phyloP scores from a whole-genome alignment of 2,888 invertebrate genomes.

The Drosophila gaucha region DNA sequence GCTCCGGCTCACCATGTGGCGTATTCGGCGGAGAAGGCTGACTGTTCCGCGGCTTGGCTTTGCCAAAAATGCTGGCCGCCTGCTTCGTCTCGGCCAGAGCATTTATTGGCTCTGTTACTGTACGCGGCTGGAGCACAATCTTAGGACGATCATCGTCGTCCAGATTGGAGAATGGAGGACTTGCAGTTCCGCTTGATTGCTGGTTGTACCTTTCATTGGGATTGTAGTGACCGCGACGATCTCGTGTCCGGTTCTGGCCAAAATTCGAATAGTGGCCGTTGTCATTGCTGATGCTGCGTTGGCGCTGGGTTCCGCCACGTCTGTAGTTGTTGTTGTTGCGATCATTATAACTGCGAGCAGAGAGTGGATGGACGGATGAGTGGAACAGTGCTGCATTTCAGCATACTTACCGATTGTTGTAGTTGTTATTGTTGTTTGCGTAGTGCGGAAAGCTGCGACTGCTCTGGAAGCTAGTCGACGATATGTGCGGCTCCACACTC shows the following conservation, averaged over 20 bases:
- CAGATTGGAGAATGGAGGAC: constrained; percentile 3
- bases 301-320: constrained; percentile 34
- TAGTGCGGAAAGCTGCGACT: constrained; percentile 55
- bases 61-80: constrained; percentile 95
- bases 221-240: constrained; percentile 71
- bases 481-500: constrained; percentile 23
- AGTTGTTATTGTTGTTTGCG: constrained; percentile 20
- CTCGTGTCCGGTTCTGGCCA: constrained; percentile 74
- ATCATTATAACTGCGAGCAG: constrained; percentile 6
- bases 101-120: constrained; percentile 93
- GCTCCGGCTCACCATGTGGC: constrained; percentile 1
- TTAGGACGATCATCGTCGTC: constrained; percentile 90
- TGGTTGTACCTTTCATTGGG: constrained; percentile 42
- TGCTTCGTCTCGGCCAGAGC: constrained; percentile 93
- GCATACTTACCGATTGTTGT: constrained; percentile 48
- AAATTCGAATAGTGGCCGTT: constrained; percentile 80
- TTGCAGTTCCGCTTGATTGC: neutral
- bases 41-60: constrained; percentile 93
- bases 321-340: constrained; percentile 50
- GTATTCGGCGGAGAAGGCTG: neutral
- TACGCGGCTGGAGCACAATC: constrained; percentile 92
- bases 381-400: neutral
- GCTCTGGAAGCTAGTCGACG: constrained; percentile 52
- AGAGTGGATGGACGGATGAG: neutral
- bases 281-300: constrained; percentile 67